phyloP scores from a whole-genome alignment of 2,113 vertebrate genomes.

The Solenodon paradoxus region DNA sequence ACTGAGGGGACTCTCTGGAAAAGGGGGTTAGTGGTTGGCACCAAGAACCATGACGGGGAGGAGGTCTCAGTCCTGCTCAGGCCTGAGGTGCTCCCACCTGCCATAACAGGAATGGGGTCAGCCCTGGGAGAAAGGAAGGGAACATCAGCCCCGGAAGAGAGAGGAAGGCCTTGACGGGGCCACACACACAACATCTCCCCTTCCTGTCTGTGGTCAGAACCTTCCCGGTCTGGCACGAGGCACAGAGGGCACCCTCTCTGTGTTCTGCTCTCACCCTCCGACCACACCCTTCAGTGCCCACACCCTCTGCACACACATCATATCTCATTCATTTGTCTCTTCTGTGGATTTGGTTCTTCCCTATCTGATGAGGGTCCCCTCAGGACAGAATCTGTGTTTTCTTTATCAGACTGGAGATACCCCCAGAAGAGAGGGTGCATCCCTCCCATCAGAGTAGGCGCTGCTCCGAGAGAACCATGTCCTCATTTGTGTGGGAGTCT shows the following conservation, averaged over 20 bases:
- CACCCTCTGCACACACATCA: not conserved
- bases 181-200: not conserved
- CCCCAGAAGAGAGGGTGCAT: not conserved
- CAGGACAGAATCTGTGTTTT: not conserved
- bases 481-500: not conserved
- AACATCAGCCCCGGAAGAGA: not conserved
- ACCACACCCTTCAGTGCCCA: not conserved
- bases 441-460: not conserved
- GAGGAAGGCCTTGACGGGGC: not conserved
- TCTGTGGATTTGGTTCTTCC: not conserved
- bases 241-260: rapidly evolving
- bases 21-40: not conserved
- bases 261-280: not conserved
- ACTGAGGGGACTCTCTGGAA: not conserved
- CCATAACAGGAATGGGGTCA: not conserved
- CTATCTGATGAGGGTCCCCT: not conserved
- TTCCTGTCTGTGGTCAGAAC: not conserved
- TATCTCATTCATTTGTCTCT: not conserved
- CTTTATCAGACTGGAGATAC: not conserved
- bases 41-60: not conserved
- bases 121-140: not conserved
- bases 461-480: not conserved
- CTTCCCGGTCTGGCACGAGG: not conserved
- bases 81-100: not conserved
- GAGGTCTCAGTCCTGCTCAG: not conserved